Evolutionary conservation across 2,888 invertebrate genomes (phyloP), one percentile per base, ranked within the genome.

Genomic region (Leistus spinibarbis): DNA sequence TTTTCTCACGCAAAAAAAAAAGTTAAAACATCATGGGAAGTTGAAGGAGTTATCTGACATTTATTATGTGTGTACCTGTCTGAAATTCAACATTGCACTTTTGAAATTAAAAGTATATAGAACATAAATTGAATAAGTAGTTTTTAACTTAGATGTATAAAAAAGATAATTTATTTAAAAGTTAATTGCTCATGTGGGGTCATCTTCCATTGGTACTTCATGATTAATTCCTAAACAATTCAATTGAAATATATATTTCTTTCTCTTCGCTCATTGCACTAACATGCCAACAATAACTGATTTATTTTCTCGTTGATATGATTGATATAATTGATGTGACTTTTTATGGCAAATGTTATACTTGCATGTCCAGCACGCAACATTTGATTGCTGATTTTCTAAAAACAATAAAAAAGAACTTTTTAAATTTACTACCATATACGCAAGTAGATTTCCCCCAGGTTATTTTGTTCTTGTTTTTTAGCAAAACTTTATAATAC

Each of bases 301-400:
- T 72, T 72, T 72, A 72, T 72, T 65, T 66, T 24, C 56, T 71
- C 24, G 65, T 56, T 72, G 63, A 66, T 65, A 24, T 72, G 72
- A 72, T 72, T 72, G 72, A 65, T 65, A 72, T 19, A 19, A 19
- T 19, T 57, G 57, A 57, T 13, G 19, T 60, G 4, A 40, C 4
- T 40, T 40, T 40, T 40, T 40, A 40, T 40, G 40, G 10, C 10
- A 40, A 40, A 40, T 40, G 5, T 40, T 40, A 40, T 40, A 10
- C 40, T 3, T 40, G 13, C 5, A 40, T 40, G 40, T 40, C 40
- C 7, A 40, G 40, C 40, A 40, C 7, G 40, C 13, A 40, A 40
- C 5, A 5, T 10, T 4, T 40, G 4, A 2, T 40, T 5, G 13
- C 7, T 40, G 40, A 40, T 40, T 40, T 40, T 3, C 40, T n/a